Evolutionary conservation across 2,797 vertebrate species (phyloP), one percentile per base, ranked within the genome.

Genomic region (Poecilia velifera): DNA sequence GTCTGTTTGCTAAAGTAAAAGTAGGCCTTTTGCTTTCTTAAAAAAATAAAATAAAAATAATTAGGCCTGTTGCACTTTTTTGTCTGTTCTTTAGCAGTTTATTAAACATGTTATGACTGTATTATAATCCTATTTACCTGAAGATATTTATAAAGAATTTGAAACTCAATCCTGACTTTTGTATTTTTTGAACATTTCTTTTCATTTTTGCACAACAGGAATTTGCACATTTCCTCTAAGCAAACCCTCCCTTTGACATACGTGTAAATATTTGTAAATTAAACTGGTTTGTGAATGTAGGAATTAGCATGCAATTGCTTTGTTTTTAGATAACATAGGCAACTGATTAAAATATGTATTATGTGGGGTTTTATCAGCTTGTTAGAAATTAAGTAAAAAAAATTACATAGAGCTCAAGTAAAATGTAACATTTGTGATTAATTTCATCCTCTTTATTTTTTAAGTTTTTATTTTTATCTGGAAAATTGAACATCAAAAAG

Each of bases 81-180:
- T 91, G 86, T 96, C 82, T 89, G 75, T 93, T 90, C 86, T 71
- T 88, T 86, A 84, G 45, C 81, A 78, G 92, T 95, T 88, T 78
- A 88, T 90, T 86, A 41, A 86, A 90, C 85, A 89, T 90, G 85
- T 90, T 76, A 89, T 91, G 91, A 89, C 88, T 94, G 92, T 93
- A 93, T 92, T 90, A 93, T 89, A 93, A 88, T 76, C 83, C 81
- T 91, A 93, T 95, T 93, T 94, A 92, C 92, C 88, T 91, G 89
- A 91, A 93, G 87, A 95, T 90, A 94, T 95, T 94, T 95, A 95
- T 96, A 93, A 94, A 95, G 91, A 92, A 93, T 83, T 89, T 91
- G 82, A 88, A 93, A 86, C 81, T 34, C 73, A 86, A 83, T 74
- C 45, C 73, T 73, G 85, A 74, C 53, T 89, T 84, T 87, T 78